Base-by-base conservation (phyloP, 64 coral and sea anemone genomes). In the Montipora efflorescens region DNA sequence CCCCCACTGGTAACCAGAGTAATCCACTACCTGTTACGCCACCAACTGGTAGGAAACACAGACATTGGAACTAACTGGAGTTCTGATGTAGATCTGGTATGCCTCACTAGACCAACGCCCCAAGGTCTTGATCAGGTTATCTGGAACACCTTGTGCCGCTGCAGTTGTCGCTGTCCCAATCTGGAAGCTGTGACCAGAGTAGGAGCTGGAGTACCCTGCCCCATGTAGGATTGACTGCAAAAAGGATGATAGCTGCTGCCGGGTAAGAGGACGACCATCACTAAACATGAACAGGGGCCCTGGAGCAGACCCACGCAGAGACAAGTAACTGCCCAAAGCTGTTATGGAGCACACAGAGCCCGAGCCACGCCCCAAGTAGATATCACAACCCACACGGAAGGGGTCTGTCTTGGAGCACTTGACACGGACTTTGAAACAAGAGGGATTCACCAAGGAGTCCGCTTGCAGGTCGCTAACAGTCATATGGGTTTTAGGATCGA, bases 81-180 rank as follows among this genome's bases (percentile, higher is more conserved):
- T 89, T 6, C 74, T 72, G 15, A 89, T 78, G 48, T 89, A 89
- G 4, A 53, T 19, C 43, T 47, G 69, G 43, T 89, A 78, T 4
- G 87, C 87, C 4, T 53, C 72, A 57, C 74, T 89, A 12, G 70
- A 76, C 87, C 87, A 89, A 13, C 87, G 72, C 6, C 87, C 87
- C 19, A 89, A 16, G 16, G 72, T 72, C 72, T 78, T 48, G 19
- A 89, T 89, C 44, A 89, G 58, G 50, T 89, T 71, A 76, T 89
- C 87, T 3, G 87, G 87, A 57, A 89, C 14, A 10, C 87, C 87
- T 0, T 12, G 36, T 4, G 19, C 12, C 11, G 87, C 87, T 4
- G 87, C 73, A 13, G 52, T 55, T 4, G 87, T 53, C 8, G 87
- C 87, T 0, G 87, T 48, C 69, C 87, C 87, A 53, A 89, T 89